Percentiles rank a stretch among this genome's conserved stretches.
phyloP scores from a whole-genome alignment of 1,140 invertebrate species.

The Eciton burchellii region DNA sequence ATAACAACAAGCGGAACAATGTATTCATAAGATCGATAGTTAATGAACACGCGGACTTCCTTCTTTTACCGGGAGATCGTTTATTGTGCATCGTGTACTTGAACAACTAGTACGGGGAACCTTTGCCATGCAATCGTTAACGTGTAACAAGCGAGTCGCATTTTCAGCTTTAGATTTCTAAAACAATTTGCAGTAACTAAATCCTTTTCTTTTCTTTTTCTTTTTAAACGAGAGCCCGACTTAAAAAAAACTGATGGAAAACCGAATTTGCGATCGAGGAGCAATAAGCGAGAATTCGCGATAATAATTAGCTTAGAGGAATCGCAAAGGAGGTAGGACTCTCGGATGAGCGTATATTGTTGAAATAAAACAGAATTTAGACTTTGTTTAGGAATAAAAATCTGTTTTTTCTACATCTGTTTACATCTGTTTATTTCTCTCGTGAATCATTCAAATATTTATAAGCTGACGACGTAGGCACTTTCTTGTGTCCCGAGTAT shows the following conservation, averaged over 20 bases:
- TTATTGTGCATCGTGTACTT: not conserved
- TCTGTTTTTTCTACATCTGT: not conserved
- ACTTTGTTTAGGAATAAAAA: not conserved
- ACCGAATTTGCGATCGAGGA: too few relatives aligned
- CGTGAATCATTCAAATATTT: conserved; percentile 20
- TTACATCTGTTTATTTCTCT: not conserved
- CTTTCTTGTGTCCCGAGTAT: not conserved
- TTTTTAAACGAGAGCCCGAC: too few relatives aligned
- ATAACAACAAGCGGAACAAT: too few relatives aligned
- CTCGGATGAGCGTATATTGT: not conserved
- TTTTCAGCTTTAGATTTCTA: too few relatives aligned
- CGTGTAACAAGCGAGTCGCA: too few relatives aligned
- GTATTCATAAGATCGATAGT: not conserved
- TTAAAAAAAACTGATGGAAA: too few relatives aligned
- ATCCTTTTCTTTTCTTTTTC: too few relatives aligned
- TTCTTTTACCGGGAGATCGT: not conserved
- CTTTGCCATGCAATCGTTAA: not conserved
- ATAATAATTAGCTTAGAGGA: too few relatives aligned
- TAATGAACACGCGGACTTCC: not conserved
- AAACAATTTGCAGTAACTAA: too few relatives aligned
- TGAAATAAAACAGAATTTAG: not conserved
- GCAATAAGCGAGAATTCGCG: too few relatives aligned
- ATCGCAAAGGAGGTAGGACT: not conserved
- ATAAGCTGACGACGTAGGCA: conserved; percentile 2
- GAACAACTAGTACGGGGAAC: not conserved